Evolutionary conservation across 2,888 invertebrate genomes (phyloP).

Genomic region (Tolmerus cingulatus): DNA sequence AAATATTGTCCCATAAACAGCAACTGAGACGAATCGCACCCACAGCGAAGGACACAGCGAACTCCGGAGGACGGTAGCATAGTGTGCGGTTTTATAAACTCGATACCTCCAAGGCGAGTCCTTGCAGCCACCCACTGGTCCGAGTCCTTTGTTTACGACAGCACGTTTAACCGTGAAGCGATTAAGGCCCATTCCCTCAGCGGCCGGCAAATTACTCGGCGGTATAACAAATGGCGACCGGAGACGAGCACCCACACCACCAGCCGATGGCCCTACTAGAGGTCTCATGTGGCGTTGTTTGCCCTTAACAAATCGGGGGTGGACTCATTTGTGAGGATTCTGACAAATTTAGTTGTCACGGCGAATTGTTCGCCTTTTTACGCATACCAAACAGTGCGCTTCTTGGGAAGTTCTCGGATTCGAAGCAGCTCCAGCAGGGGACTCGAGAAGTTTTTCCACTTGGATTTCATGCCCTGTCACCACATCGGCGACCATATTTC

Average conservation of each 20-base stretch:
- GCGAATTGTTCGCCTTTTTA: conserved; percentile 18
- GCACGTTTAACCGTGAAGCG: conserved; percentile 48
- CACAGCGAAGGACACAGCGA: neutral
- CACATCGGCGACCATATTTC: neutral
- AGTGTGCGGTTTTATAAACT: conserved; percentile 47
- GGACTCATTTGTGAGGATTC: conserved; percentile 35
- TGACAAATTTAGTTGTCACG: conserved; percentile 39
- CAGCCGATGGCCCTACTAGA: neutral
- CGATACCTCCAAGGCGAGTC: conserved; percentile 33
- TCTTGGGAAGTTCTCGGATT: conserved; percentile 25
- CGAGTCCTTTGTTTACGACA: conserved; percentile 44
- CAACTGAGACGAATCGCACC: neutral
- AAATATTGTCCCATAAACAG: neutral
- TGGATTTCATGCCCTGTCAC: conserved; percentile 26
- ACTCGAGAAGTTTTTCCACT: conserved; percentile 26
- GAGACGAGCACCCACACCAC: neutral
- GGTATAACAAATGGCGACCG: neutral
- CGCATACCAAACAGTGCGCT: conserved; percentile 19
- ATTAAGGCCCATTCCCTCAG: conserved; percentile 33
- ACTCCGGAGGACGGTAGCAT: conserved; percentile 23
- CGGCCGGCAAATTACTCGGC: neutral
- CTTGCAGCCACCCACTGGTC: conserved; percentile 31
- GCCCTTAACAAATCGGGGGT: conserved; percentile 3
- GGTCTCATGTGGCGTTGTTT: conserved; percentile 37
- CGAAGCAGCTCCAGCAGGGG: neutral